Evolutionary conservation across 2,113 vertebrate species (phyloP).

Genomic region (Melanocharis versteri): DNA sequence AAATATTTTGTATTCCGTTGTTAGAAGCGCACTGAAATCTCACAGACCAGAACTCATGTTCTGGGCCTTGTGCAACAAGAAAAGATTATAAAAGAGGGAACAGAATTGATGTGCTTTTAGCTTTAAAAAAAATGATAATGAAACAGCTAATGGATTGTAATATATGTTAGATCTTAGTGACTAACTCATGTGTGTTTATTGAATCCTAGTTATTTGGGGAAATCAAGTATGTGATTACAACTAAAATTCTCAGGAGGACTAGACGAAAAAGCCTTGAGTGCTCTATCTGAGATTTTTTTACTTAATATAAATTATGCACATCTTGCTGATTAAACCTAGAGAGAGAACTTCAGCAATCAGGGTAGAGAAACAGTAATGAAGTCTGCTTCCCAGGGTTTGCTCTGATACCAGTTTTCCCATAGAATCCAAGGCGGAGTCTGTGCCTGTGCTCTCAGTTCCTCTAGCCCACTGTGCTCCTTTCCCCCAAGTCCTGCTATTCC

Average conservation of each 20-base stretch:
- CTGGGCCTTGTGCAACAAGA: neutral
- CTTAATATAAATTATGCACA: neutral
- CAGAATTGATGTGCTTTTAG: neutral
- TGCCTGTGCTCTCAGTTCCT: neutral
- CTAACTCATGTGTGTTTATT: neutral
- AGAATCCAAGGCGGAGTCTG: neutral
- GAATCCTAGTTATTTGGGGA: neutral
- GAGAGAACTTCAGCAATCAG: neutral
- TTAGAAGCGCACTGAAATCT: neutral
- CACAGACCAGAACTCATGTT: neutral
- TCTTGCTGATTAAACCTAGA: conserved; percentile 12
- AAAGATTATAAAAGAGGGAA: neutral
- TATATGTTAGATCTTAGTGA: neutral
- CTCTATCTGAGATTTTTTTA: neutral
- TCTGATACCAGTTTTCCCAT: neutral
- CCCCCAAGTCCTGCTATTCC: neutral
- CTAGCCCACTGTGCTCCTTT: neutral
- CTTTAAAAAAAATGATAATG: neutral
- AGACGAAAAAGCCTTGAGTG: neutral
- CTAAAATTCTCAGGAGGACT: neutral
- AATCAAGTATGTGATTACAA: conserved; percentile 21
- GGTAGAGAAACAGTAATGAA: neutral
- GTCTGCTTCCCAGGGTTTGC: neutral
- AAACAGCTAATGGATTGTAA: neutral
- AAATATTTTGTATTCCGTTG: neutral